phyloP scores from a whole-genome alignment of 2,113 vertebrate species.

The Cyphomyrus plagiostoma region DNA sequence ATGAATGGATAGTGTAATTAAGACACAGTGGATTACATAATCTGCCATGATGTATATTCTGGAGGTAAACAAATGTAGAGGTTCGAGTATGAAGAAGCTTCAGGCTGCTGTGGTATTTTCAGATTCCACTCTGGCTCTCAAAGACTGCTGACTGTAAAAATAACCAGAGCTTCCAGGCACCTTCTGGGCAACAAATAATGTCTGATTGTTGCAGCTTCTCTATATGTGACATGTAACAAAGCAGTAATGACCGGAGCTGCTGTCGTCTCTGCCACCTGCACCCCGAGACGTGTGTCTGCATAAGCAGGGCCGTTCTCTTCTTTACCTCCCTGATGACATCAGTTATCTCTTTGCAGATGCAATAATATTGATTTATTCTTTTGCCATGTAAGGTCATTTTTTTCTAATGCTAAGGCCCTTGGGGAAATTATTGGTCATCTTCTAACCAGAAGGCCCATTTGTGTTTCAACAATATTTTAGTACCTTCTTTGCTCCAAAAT shows the following conservation, averaged over 20 bases:
- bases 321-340: constrained; percentile 46
- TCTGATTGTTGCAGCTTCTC: constrained; percentile 1
- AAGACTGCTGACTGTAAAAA: background rate
- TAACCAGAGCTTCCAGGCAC: constrained; percentile 1
- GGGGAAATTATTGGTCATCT: constrained; percentile 41
- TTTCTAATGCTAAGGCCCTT: constrained; percentile 33
- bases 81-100: background rate
- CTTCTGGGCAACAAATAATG: background rate
- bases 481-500: background rate
- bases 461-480: constrained; percentile 40
- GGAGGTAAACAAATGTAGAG: background rate
- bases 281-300: constrained; percentile 46
- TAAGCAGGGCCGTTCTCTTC: constrained; percentile 34
- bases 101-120: background rate
- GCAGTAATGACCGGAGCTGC: background rate
- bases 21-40: background rate
- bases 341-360: constrained; percentile 51
- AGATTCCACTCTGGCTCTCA: background rate
- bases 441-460: constrained; percentile 28
- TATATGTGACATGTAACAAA: background rate
- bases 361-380: constrained; percentile 48
- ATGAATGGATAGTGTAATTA: background rate
- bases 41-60: background rate
- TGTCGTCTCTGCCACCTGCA: background rate
- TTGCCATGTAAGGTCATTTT: constrained; percentile 27